These are phyloP conservation scores for Hymenopus coronatus DNA, from an alignment of 2,888 invertebrate species.

Conservation along the genomic window DNA sequence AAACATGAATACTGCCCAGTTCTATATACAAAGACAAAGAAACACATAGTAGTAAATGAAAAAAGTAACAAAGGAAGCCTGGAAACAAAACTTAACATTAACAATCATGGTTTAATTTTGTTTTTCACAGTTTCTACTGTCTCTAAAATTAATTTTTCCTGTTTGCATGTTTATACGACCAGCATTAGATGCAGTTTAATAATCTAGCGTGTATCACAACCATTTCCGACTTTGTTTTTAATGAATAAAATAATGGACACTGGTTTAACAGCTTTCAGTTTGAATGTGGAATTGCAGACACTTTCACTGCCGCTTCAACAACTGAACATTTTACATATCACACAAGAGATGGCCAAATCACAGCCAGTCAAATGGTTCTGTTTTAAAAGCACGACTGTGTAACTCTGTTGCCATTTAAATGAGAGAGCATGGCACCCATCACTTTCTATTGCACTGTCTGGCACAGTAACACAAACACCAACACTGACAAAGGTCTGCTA, in stretches of 20 bases:
- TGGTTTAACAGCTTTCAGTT: no score
- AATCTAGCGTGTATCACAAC: neutral
- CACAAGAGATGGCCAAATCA: neutral
- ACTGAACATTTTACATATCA: neutral
- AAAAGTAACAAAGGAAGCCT: neutral
- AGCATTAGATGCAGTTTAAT: neutral
- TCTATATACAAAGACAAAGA: neutral
- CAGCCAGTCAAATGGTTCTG: neutral
- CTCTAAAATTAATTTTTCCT: neutral
- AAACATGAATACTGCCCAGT: neutral
- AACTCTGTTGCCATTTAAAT: neutral
- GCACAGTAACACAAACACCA: no score
- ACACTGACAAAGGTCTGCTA: neutral
- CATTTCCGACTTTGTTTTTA: neutral
- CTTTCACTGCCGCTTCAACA: neutral
- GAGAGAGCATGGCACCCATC: neutral
- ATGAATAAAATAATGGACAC: no score
- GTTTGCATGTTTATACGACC: neutral
- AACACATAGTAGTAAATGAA: neutral
- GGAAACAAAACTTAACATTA: neutral
- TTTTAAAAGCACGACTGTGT: neutral
- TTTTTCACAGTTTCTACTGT: neutral
- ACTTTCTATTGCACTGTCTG: neutral
- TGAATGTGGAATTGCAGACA: no score
- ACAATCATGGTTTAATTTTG: neutral